Evolutionary conservation across 2,888 invertebrate genomes (phyloP).

Genomic region (Alitta virens): DNA sequence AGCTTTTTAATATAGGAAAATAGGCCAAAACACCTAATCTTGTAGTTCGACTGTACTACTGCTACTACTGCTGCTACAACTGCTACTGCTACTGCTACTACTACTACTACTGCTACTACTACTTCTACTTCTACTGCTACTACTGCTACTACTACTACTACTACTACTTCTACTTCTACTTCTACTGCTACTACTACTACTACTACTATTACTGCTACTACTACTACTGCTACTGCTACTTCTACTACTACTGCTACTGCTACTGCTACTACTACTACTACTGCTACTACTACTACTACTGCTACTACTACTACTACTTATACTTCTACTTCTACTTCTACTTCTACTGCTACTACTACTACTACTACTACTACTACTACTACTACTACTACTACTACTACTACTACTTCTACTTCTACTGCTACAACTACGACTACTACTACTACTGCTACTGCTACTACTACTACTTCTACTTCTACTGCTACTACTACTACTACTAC

Average conservation of each 20-base stretch:
- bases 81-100: not conserved
- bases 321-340: too few species aligned
- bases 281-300: too few species aligned
- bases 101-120: not conserved
- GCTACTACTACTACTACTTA: too few species aligned
- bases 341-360: not conserved
- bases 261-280: too few species aligned
- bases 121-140: not conserved
- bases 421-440: too few species aligned
- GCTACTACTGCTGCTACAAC: not conserved
- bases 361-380: not conserved
- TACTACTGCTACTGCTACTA: not conserved
- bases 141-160: not conserved
- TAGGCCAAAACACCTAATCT: too few species aligned
- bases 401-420: not conserved
- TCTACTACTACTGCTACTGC: not conserved
- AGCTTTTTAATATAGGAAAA: too few species aligned
- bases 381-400: not conserved
- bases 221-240: not conserved
- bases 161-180: too few species aligned
- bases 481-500: not conserved
- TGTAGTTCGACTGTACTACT: too few species aligned
- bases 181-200: not conserved
- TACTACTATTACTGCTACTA: not conserved
- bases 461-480: not conserved